Evolutionary conservation across 2,888 invertebrate species (phyloP).

Genomic region (Hypsopygia costalis): DNA sequence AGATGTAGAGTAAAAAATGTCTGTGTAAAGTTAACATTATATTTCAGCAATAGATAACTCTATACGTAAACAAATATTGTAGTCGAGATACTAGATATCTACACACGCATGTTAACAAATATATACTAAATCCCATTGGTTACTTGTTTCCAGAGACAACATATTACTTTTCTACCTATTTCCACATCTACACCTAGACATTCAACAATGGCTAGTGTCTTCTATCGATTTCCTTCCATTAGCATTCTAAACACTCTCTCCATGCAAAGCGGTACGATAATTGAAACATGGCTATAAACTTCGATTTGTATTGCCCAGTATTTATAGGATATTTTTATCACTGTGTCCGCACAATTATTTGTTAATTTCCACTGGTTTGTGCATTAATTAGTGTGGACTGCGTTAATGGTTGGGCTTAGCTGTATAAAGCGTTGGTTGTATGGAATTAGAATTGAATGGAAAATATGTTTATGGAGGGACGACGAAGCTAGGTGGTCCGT

Average conservation of each 20-base stretch:
- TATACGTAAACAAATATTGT: too few species aligned
- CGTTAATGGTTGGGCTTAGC: not conserved
- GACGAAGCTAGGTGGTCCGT: not conserved
- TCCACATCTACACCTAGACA: constrained; percentile 25
- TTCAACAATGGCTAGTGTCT: constrained; percentile 37
- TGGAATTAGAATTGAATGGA: not conserved
- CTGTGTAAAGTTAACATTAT: too few species aligned
- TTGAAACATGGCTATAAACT: constrained; percentile 52
- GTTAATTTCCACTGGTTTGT: constrained; percentile 33
- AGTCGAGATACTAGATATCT: too few species aligned
- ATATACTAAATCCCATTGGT: too few species aligned
- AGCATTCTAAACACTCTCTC: constrained; percentile 59
- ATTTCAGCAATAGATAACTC: too few species aligned
- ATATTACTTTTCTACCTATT: constrained; percentile 19
- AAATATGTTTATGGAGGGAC: not conserved
- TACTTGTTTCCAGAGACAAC: constrained; percentile 32
- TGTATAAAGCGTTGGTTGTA: not conserved
- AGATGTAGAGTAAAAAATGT: too few species aligned
- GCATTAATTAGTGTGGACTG: constrained; percentile 19
- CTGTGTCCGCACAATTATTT: constrained; percentile 32
- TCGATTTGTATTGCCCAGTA: constrained; percentile 37
- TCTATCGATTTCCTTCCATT: constrained; percentile 58
- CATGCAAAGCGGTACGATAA: constrained; percentile 45
- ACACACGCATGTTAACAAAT: too few species aligned
- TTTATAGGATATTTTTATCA: constrained; percentile 46